Evolutionary conservation across 1,140 invertebrate genomes (phyloP), one percentile per base, ranked within the genome.

Genomic region (Cyphomyrmex costatus): DNA sequence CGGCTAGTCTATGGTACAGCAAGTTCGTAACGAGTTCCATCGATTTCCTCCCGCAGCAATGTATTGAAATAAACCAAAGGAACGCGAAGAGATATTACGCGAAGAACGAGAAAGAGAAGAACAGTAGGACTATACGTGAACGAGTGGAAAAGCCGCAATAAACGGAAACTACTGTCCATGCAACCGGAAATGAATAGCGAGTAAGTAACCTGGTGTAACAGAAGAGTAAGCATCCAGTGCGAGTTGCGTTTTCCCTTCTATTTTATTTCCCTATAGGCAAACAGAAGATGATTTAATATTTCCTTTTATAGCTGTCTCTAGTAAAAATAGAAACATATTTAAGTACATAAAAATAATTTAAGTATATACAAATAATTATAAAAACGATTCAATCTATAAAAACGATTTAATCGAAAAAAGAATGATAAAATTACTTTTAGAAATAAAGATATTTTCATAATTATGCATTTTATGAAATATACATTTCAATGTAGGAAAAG

Each of bases 141-240:
- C 86, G 61, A 86, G 60, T 66, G 83, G 77, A 83, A 90, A 88
- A 89, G 66, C 77, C 63, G 60, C 53, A 80, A 80, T 88, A 86
- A 90, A 74, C 80, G 27, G 53, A 73, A 46, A 36, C 88, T 89
- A 24, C 65, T 60, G 78, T 68, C 70, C 63, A 60, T 78, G 74
- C 77, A 79, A 77, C 73, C 89, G 90, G 89, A 90, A 90, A 91
- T 90, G 78, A 91, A 91, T 88, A 87, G 90, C 86, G 76, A 86
- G 86, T 80, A 88, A 88, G 36, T 42, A 68, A 91, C 56, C 42
- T 73, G 71, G 68, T 82, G 80, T 77, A 88, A 87, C 71, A 88
- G 82, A 90, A 85, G 70, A 84, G 68, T 63, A 82, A 89, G 77
- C 70, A 70, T 77, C 76, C 63, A 68, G 46, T 66, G 73, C 76